phyloP scores from a whole-genome alignment of 2,113 vertebrate species.

The Rhagologus leucostigma region DNA sequence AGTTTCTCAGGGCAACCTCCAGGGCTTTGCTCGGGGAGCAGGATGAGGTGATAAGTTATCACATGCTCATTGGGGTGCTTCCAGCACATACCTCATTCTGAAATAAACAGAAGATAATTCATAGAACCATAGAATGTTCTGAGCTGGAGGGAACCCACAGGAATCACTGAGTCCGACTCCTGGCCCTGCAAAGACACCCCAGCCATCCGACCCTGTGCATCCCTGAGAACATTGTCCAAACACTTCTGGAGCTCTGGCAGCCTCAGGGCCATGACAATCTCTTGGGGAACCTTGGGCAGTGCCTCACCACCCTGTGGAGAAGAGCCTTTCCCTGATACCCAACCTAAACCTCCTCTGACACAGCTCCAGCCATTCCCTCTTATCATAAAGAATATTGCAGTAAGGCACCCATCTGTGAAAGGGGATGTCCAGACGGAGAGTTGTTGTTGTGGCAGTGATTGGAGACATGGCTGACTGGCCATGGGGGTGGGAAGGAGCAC shows the following conservation, averaged over 20 bases:
- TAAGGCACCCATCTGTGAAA: background rate
- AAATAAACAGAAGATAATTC: rapidly evolving
- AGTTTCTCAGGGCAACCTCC: background rate
- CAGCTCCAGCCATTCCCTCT: background rate
- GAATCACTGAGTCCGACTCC: background rate
- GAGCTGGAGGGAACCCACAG: background rate
- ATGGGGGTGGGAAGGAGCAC: background rate
- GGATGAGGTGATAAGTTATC: background rate
- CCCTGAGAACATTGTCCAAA: rapidly evolving
- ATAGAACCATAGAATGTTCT: background rate
- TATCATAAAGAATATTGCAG: rapidly evolving
- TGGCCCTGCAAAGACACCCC: background rate
- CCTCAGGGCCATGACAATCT: rapidly evolving
- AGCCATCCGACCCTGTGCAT: background rate
- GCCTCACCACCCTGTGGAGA: background rate
- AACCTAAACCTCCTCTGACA: background rate
- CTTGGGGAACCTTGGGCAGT: background rate
- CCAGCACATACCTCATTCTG: background rate
- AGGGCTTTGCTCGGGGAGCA: background rate
- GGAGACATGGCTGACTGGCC: rapidly evolving
- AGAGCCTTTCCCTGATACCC: background rate
- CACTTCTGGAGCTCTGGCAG: background rate
- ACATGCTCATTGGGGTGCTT: rapidly evolving
- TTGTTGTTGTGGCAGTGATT: background rate
- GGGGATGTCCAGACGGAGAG: background rate